Conservation (phyloP, 1,140 invertebrate genomes). For the Drosophila trapezifrons region DNA sequence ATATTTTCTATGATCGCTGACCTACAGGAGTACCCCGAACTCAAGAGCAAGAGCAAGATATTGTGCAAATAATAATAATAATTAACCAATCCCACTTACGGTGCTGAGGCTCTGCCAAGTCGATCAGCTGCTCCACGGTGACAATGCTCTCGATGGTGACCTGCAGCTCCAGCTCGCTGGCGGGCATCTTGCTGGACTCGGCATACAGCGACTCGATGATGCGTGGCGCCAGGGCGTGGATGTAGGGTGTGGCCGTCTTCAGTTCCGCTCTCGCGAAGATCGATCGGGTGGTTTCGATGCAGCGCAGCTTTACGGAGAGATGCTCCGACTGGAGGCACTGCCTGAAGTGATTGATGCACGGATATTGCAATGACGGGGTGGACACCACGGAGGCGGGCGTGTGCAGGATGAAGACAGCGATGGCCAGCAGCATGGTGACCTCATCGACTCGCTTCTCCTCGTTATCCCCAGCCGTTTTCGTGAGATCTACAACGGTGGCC, state of each 20-base stretch:
- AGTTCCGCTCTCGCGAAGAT: conserved; percentile 90
- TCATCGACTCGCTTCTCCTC: conserved; percentile 93
- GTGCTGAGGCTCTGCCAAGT: conserved; percentile 90
- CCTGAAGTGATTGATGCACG: conserved; percentile 96
- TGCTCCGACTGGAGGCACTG: conserved; percentile 91
- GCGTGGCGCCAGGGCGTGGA: conserved; percentile 91
- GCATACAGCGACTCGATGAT: conserved; percentile 89
- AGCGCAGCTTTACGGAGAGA: conserved; percentile 89
- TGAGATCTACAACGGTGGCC: conserved; percentile 94
- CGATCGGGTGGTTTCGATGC: conserved; percentile 90
- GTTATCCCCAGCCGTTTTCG: conserved; percentile 93
- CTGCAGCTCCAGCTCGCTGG: conserved; percentile 87
- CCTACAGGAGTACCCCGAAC: conserved; percentile 20
- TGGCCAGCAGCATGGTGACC: conserved; percentile 92
- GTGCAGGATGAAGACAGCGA: conserved; percentile 94
- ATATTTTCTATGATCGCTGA: not conserved
- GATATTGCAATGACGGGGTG: conserved; percentile 93
- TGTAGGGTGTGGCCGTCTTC: conserved; percentile 90
- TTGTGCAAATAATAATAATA: not conserved
- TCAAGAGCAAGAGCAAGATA: not conserved
- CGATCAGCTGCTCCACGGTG: conserved; percentile 90
- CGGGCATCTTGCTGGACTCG: conserved; percentile 86
- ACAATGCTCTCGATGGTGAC: conserved; percentile 89
- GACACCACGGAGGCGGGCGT: conserved; percentile 90
- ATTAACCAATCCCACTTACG: conserved; percentile 86